Conservation (phyloP, 2,113 vertebrate species). For the Mixornis gularis region DNA sequence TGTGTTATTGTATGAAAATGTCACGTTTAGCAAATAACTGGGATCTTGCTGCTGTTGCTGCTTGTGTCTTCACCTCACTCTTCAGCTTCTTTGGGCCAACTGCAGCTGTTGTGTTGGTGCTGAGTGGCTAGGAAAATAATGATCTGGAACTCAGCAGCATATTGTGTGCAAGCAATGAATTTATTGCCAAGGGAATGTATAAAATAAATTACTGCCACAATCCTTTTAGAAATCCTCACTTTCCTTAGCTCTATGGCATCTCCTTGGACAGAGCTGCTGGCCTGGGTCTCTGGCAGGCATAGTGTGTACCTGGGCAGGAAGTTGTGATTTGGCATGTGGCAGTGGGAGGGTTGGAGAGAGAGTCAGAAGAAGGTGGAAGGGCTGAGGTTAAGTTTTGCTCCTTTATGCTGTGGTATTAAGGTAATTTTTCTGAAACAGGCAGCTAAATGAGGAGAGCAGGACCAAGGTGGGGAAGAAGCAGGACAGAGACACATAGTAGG, state of each 20-base stretch:
- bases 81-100: neutral
- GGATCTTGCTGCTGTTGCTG: slow-evolving; percentile 5
- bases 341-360: neutral
- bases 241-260: neutral
- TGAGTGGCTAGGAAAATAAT: slow-evolving; percentile 50
- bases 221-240: neutral
- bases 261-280: neutral
- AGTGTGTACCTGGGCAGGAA: neutral
- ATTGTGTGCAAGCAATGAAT: slow-evolving; percentile 6
- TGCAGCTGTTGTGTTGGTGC: slow-evolving; percentile 35
- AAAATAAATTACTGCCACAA: slow-evolving; percentile 1
- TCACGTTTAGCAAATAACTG: slow-evolving; percentile 32
- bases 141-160: slow-evolving; percentile 28
- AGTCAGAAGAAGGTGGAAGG: neutral
- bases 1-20: neutral
- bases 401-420: neutral
- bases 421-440: neutral
- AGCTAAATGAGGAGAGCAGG: neutral
- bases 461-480: neutral
- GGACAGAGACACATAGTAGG: neutral
- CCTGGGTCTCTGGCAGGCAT: neutral
- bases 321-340: rapidly evolving
- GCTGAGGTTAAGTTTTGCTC: neutral
- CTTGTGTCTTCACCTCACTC: slow-evolving; percentile 49
- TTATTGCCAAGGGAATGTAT: slow-evolving; percentile 22